Evolutionary conservation across 2,113 vertebrate genomes (phyloP), one percentile per base, ranked within the genome.

Genomic region (Anoura caudifer): DNA sequence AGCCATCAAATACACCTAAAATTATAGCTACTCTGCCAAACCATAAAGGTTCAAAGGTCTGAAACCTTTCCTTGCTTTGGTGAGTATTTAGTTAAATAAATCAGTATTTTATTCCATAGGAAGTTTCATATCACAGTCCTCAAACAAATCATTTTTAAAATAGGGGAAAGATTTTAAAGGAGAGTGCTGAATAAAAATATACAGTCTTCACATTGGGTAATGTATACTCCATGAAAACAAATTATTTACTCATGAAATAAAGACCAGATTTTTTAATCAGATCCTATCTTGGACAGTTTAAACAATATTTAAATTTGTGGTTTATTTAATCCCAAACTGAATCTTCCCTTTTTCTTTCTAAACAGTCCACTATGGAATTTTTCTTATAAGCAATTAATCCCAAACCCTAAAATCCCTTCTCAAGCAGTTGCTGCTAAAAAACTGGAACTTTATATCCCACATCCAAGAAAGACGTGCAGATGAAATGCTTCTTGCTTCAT

Each of bases 401-500:
- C 2, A 88, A 96, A 85, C 24, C 79, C 87, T 79, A 52, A 95
- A 95, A 91, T 72, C 63, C 11, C 76, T 96, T 77, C 87, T 95
- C 90, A 93, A 98, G 90, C 87, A 56, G 10, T 91, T 45, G 77
- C 96, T 45, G 31, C 94, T 31, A 11, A 2, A 38, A 87, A 82
- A 77, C 50, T 92, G 91, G 10, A 69, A 47, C 91, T 17, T 61
- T 1, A 2, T 33, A 45, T 52, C 75, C 45, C 16, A 84, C 19
- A 94, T 98, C 96, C 36, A 92, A 1, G 20, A 93, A 94, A 97
- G 95, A 95, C 31, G 5, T 83, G 69, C 92, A 96, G 97, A 92
- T n/a, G 45, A 98, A 97, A 97, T 95, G 96, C 96, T 95, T 96
- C 90, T 97, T 8, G 0, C 96, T 94, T 97, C 54, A 95, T 65